Conservation (phyloP, 2,888 invertebrate species). For the Carpatolechia fugitivella region DNA sequence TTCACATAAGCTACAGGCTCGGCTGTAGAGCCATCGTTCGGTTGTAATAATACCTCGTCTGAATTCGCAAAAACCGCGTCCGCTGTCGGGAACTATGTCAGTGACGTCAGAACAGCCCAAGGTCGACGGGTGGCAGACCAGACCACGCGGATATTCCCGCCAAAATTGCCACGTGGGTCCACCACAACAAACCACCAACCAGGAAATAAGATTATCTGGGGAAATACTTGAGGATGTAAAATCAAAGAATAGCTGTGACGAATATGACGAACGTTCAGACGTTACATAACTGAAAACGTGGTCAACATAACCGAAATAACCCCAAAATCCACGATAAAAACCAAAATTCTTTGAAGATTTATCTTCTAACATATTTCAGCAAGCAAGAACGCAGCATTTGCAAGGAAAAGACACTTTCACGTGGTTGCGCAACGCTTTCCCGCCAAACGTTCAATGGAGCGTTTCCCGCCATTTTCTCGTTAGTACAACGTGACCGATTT, state of each 20-base stretch:
- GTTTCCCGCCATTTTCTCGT: slow-evolving; percentile 68
- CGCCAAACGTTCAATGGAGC: slow-evolving; percentile 70
- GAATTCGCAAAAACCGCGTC: slow-evolving; percentile 55
- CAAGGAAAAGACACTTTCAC: slow-evolving; percentile 35
- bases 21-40: not conserved
- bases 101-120: slow-evolving; percentile 67
- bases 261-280: slow-evolving; percentile 13
- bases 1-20: not conserved
- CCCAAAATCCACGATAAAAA: not conserved
- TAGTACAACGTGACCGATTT: slow-evolving; percentile 47
- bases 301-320: slow-evolving; percentile 11
- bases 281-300: slow-evolving; percentile 27
- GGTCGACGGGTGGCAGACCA: slow-evolving; percentile 61
- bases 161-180: slow-evolving; percentile 36
- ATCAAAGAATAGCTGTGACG: not conserved
- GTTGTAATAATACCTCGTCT: slow-evolving; percentile 40
- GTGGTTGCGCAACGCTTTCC: slow-evolving; percentile 51
- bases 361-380: slow-evolving; percentile 4
- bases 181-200: not conserved
- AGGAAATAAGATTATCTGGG: not conserved
- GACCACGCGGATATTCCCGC: slow-evolving; percentile 53
- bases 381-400: too few species aligned
- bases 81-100: slow-evolving; percentile 72
- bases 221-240: not conserved
- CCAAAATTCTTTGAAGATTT: not conserved